Percentiles rank a stretch among this genome's conserved stretches.
Evolutionary conservation across 92 coral and sea anemone species (phyloP).

Genomic region (Porites lobata): DNA sequence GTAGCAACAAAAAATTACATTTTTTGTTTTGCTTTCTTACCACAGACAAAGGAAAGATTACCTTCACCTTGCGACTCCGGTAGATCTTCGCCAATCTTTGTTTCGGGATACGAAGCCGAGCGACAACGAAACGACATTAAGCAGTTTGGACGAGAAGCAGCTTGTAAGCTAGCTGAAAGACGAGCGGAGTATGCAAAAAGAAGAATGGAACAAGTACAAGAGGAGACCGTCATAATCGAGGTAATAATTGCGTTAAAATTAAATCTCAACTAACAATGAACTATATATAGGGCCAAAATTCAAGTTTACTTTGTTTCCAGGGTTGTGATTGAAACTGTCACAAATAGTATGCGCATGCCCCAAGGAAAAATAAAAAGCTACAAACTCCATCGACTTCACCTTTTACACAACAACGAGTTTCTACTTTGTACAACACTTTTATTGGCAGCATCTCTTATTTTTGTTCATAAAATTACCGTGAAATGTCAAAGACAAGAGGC

Average conservation of each 20-base stretch:
- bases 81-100: conserved; percentile 76
- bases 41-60: conserved; percentile 62
- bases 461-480: too few species aligned
- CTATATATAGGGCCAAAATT: too few species aligned
- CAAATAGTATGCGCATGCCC: too few species aligned
- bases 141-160: conserved; percentile 83
- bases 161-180: conserved; percentile 86
- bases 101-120: conserved; percentile 96
- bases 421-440: too few species aligned
- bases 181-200: conserved; percentile 78
- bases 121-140: conserved; percentile 86
- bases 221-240: conserved; percentile 80
- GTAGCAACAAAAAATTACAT: not conserved
- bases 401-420: too few species aligned
- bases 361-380: too few species aligned
- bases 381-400: too few species aligned
- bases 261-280: too few species aligned
- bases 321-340: too few species aligned
- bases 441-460: too few species aligned
- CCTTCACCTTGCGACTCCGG: conserved; percentile 69
- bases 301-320: too few species aligned
- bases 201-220: conserved; percentile 59
- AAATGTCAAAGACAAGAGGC: too few species aligned
- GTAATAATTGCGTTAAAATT: conserved; percentile 33
- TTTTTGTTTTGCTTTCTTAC: not conserved